Evolutionary conservation across 2,797 vertebrate genomes (phyloP), one percentile per base, ranked within the genome.

Genomic region (Takifugu rubripes): DNA sequence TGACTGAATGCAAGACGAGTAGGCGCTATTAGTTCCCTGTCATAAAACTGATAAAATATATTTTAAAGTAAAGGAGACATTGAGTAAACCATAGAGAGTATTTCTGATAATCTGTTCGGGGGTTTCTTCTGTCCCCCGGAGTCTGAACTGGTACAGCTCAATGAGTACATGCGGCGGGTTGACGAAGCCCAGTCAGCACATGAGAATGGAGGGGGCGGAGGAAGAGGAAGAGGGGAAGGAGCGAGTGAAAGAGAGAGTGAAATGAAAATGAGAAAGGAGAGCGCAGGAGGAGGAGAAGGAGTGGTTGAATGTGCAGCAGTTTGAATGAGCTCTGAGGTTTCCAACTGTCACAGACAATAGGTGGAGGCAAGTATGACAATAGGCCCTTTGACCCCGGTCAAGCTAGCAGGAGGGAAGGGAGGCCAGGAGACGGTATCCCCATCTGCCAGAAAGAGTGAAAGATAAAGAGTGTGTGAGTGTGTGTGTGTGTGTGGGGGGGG

Each of bases 331-430:
- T 81, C 71, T 24, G 71, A 81, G 68, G 79, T 77, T 81, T 83
- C 84, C 84, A 87, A 84, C 79, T 70, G 81, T 77, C 71, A 33
- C 59, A 73, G 68, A 91, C 88, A 91, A 92, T 84, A 76, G 87
- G 72, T 70, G 74, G 77, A 73, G 82, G 79, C 66, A 48, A 62
- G 84, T 82, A 84, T 85, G 84, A 92, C 90, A 92, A 91, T 89
- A 85, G 88, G 68, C 73, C 80, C 88, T 91, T 84, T 90, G 88
- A 89, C 88, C 85, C 60, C 52, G 62, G 78, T 82, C 77, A 75
- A 14, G 67, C 70, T 61, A 36, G 74, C n/a, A 58, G 48, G 52
- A 65, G 52, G 67, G 61, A 5, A 33, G 52, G 55, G 51, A 14
- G 3, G 58, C 25, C 66, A 58, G 25, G 68, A 46, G 81, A 31